phyloP scores from a whole-genome alignment of 2,888 invertebrate genomes.

The Macrosoma leucophasiata region DNA sequence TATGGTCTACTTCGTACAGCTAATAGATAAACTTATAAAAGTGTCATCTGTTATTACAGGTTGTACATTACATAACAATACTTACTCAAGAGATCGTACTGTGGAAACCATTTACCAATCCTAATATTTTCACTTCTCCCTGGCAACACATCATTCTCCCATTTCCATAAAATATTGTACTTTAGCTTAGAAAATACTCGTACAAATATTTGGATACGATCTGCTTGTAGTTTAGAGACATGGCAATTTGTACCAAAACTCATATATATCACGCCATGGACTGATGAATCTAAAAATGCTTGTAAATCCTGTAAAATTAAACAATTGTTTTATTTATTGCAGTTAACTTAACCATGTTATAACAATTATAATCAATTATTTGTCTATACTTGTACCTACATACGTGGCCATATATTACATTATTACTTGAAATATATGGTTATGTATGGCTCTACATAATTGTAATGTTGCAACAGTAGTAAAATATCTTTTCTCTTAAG shows the following conservation, averaged over 20 bases:
- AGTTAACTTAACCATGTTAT: no score
- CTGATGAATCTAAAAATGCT: constrained; percentile 38
- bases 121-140: constrained; percentile 36
- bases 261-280: constrained; percentile 43
- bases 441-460: no score
- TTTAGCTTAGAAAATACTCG: constrained; percentile 37
- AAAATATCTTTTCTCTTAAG: no score
- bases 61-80: not conserved
- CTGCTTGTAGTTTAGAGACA: constrained; percentile 32
- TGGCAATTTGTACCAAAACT: constrained; percentile 49
- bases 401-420: no score
- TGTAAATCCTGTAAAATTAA: constrained; percentile 37
- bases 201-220: constrained; percentile 34
- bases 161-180: constrained; percentile 47
- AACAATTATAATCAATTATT: no score
- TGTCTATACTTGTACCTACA: no score
- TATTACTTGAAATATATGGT: no score
- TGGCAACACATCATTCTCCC: constrained; percentile 37
- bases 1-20: no score
- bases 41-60: no score
- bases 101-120: constrained; percentile 46
- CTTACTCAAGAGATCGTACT: constrained; percentile 43
- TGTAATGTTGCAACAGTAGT: no score
- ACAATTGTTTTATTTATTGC: no score
- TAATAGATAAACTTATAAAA: no score